Base-by-base conservation (phyloP, 2,888 invertebrate genomes). In the Tetheella fluctuosa region DNA sequence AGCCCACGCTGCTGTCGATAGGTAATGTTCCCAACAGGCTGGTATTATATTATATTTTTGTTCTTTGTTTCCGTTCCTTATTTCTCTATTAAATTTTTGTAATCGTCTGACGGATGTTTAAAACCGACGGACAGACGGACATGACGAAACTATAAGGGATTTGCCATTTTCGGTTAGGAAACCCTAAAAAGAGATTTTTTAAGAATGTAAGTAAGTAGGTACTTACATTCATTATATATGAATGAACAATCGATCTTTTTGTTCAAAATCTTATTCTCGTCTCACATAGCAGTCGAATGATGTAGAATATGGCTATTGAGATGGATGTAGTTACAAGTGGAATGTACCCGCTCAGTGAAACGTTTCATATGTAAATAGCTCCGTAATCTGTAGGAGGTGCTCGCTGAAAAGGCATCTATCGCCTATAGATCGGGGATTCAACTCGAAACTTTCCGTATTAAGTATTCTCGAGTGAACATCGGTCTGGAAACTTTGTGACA, bases 281-380 rank as follows among this genome's bases (percentile, higher is more conserved):
- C 83, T 81, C 76, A 79, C 80, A 80, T 80, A 77, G 76, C n/a
- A 71, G 73, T 65, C 64, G 76, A 80, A 80, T 81, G 79, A 80
- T 81, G 80, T 74, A 75, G 81, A 77, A 81, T 83, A 83, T 81
- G 79, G 77, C 73, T 76, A 77, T 72, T 73, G 69, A 81, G 80
- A 83, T 83, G 83, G 82, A 83, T 83, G 84, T 83, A 87, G 81
- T 78, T 77, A 80, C 74, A 79, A 84, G 83, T 81, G 79, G 79
- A 83, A 79, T 89, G 85, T 86, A 88, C 78, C 84, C 84, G 80
- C 84, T 88, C 86, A 83, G 83, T 84, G 85, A 86, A 89, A 87
- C 89, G 90, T 86, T 91, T 89, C 90, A 84, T 86, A 91, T 91
- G 91, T 90, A 91, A 91, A 91, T 91, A 81, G 82, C 73, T 64